Evolutionary conservation across 1,140 invertebrate genomes (phyloP), one percentile per base, ranked within the genome.

Genomic region (Drosophila watanabei): DNA sequence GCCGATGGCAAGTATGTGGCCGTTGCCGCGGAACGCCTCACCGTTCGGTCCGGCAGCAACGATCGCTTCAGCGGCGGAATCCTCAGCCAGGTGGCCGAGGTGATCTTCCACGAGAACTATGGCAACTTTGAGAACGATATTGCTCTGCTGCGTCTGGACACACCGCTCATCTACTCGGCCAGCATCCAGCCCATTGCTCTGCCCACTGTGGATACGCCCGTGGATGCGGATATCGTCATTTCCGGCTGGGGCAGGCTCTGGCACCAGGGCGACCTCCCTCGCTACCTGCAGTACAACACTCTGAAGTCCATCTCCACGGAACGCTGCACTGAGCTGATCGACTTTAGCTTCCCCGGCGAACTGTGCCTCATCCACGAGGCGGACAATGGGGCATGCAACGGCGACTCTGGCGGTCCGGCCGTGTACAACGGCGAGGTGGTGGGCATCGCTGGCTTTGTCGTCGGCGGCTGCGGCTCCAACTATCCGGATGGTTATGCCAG

Each of bases 401-500:
- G 92, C 2, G 91, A 92, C 37, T 92, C 88, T 0, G 91, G 91
- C 9, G 91, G 91, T 8, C 88, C 91, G 13, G 91, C 91, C 0
- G 20, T 64, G 24, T 89, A 91, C 35, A 79, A 92, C 6, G 70
- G 80, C 13, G 65, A 91, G 49, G 35, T 92, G 18, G 85, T 92
- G 16, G 91, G 91, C 49, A 75, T 93, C 24, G 78, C 85, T 49
- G 75, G 91, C 5, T 92, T 84, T 39, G 72, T 89, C 4, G 58
- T 79, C 16, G 70, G 43, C 28, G 80, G 82, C 5, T 92, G 91
- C 24, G 91, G 91, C 0, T 48, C 46, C 14, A 43, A 0, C 28
- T 70, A 92, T 63, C 95, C 95, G 0, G 95, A 95, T 68, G 95
- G 95, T 16, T 95, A 94, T 75, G 94, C 94, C 0, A 93, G 93